phyloP scores from a whole-genome alignment of 2,888 invertebrate species.

The Adineta ricciae region DNA sequence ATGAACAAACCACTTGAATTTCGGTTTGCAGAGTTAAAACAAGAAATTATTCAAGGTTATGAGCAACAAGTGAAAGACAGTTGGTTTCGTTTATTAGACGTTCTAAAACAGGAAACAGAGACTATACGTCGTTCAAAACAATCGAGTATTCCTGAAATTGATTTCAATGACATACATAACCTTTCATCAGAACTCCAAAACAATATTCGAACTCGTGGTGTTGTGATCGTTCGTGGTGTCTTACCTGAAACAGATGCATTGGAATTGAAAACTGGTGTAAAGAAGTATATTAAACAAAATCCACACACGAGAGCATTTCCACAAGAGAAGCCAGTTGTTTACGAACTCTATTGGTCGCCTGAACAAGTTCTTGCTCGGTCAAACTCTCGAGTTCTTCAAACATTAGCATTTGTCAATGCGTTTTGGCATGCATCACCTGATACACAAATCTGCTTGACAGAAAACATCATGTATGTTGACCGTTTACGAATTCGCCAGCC shows the following conservation, averaged over 20 bases:
- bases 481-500: neutral
- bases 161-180: neutral
- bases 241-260: neutral
- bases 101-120: neutral
- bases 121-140: neutral
- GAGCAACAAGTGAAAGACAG: neutral
- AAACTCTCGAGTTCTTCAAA: neutral
- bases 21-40: neutral
- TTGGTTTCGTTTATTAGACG: neutral
- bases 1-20: neutral
- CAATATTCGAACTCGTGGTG: neutral
- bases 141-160: neutral
- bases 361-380: neutral
- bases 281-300: neutral
- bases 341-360: neutral
- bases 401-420: neutral
- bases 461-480: neutral
- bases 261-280: neutral
- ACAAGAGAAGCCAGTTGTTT: neutral
- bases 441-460: neutral
- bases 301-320: neutral
- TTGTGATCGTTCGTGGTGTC: neutral
- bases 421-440: neutral
- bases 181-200: neutral
- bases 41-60: neutral